Evolutionary conservation across 2,113 vertebrate species (phyloP).

Genomic region (Nothobranchius kuhntae): DNA sequence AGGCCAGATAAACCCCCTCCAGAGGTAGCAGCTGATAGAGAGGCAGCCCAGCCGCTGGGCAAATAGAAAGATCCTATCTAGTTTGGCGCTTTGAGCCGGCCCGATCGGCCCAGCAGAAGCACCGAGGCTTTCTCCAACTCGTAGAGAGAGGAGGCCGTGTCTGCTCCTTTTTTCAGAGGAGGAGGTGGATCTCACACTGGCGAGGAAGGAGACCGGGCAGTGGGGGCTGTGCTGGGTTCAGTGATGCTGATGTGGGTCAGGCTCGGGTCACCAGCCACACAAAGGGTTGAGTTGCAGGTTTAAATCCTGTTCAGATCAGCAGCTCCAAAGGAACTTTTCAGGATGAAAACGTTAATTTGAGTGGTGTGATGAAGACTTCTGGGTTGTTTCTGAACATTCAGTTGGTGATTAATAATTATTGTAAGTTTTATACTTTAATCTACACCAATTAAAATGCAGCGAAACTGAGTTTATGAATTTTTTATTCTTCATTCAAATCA

Average conservation of each 20-base stretch:
- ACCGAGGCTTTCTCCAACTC: constrained; percentile 52
- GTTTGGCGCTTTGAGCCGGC: constrained; percentile 50
- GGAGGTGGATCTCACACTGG: constrained; percentile 42
- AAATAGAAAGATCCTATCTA: constrained; percentile 82
- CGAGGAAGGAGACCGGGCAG: constrained; percentile 35
- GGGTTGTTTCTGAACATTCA: constrained; percentile 14
- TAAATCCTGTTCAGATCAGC: constrained; percentile 7
- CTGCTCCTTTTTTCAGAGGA: constrained; percentile 52
- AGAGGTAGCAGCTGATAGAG: constrained; percentile 71
- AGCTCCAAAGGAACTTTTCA: neutral
- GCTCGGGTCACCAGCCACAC: constrained; percentile 1
- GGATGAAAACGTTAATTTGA: neutral
- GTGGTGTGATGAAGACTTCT: constrained; percentile 8
- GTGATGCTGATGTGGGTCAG: constrained; percentile 29
- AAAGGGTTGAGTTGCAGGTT: constrained; percentile 9
- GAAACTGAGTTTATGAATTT: too few relatives aligned
- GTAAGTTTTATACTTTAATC: neutral
- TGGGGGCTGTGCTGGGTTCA: constrained; percentile 8
- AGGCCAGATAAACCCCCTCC: constrained; percentile 77
- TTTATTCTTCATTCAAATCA: too few relatives aligned
- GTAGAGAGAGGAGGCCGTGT: constrained; percentile 47
- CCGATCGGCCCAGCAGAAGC: constrained; percentile 62
- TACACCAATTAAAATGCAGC: too few relatives aligned
- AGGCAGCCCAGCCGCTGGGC: constrained; percentile 71
- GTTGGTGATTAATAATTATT: constrained; percentile 35